Base-by-base conservation (phyloP, 2,113 vertebrate species). In the Motacilla tschutschensis region DNA sequence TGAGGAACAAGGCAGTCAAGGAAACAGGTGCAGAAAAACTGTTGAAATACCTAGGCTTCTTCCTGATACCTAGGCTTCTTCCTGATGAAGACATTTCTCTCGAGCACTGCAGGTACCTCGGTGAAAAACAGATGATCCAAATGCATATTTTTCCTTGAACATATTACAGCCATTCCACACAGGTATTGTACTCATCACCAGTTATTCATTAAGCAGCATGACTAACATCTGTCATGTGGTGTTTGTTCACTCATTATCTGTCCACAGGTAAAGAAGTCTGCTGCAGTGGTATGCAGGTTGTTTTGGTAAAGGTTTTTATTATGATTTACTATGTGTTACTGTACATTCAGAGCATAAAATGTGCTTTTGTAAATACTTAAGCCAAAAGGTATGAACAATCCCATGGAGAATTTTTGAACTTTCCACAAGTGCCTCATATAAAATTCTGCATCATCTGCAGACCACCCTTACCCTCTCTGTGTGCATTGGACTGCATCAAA, bases 191-290 rank as follows among this genome's bases (percentile, higher is more conserved):
- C 79, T 94, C 93, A 92, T 95, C 94, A 95, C 85, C 93, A 93
- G 91, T 91, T 94, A 89, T 92, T 94, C 93, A 95, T 95, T 94
- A 94, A 95, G 91, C 46, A 74, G 80, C 36, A 94, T 95, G 85
- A 93, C 88, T 94, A 95, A 94, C 73, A 87, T 83, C 77, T 91
- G 70, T 89, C 93, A 95, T 83, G 74, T 91, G 93, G 76, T 95
- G 89, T 95, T 95, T 95, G 85, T 92, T 94, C 93, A 87, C 88
- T 92, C 90, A 91, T 95, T 94, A 95, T 94, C 90, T 89, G 77
- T 53, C 85, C 58, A 92, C 44, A 46, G 83, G 88, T 75, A 87
- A 93, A 94, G 78, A 91, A 92, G 69, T 47, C 85, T 92, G 70
- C 74, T 91, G 88, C 91, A 93, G 85, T 78, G 91, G 87, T 85